Conservation (phyloP, 2,888 invertebrate genomes). For the Bhutanitis thaidina region DNA sequence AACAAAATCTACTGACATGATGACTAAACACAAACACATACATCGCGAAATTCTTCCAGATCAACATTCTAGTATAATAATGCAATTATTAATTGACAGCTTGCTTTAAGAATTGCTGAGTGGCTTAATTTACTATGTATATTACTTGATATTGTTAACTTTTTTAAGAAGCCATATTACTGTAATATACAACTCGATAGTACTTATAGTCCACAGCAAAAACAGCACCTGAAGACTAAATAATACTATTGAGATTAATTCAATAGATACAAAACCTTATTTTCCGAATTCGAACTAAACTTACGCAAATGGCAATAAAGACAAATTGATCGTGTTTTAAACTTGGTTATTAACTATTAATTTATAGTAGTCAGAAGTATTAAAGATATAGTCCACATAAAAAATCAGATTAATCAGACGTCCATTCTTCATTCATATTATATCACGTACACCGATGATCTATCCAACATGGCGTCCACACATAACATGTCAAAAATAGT, state of each 20-base stretch:
- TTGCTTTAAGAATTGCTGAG: too few species aligned
- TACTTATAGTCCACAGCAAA: conserved; percentile 1
- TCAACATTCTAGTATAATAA: conserved; percentile 9
- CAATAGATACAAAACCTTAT: background rate
- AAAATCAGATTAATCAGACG: too few species aligned
- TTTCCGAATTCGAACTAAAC: background rate
- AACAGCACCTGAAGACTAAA: conserved; percentile 16
- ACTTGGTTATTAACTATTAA: too few species aligned
- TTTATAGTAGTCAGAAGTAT: too few species aligned
- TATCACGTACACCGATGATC: background rate
- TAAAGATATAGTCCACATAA: too few species aligned
- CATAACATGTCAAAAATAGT: conserved; percentile 12
- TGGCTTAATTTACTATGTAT: too few species aligned
- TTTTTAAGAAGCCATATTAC: too few species aligned
- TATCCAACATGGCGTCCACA: conserved; percentile 10
- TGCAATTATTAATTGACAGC: conserved; percentile 13
- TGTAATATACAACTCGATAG: background rate
- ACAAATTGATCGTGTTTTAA: too few species aligned
- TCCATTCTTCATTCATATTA: background rate
- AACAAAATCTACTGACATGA: conserved; percentile 25
- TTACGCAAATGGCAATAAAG: too few species aligned
- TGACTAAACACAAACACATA: conserved; percentile 23
- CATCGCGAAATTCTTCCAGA: conserved; percentile 22
- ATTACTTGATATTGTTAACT: too few species aligned
- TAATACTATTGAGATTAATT: background rate